phyloP scores from a whole-genome alignment of 2,888 invertebrate species.

The Gibbula magus region DNA sequence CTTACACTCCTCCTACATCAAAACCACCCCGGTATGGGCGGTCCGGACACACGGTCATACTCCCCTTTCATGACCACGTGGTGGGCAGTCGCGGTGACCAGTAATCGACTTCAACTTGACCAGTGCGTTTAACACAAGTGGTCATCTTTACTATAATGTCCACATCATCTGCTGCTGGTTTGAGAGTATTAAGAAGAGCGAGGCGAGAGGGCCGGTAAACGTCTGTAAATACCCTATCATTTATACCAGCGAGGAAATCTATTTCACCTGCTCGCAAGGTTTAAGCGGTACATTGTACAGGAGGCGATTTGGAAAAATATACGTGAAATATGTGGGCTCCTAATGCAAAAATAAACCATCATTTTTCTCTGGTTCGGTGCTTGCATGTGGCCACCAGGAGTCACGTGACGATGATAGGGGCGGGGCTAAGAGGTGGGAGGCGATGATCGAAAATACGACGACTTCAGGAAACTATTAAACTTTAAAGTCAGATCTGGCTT shows the following conservation, averaged over 20 bases:
- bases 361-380: neutral
- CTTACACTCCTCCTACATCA: neutral
- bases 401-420: constrained; percentile 5
- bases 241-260: constrained; percentile 34
- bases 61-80: constrained; percentile 3
- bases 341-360: constrained; percentile 34
- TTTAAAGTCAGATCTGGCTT: too few relatives aligned
- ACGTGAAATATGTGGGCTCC: constrained; percentile 33
- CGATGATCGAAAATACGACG: neutral
- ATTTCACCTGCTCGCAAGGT: constrained; percentile 31
- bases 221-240: constrained; percentile 36
- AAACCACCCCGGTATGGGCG: neutral
- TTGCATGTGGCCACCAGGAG: constrained; percentile 18
- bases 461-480: too few relatives aligned
- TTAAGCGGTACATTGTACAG: constrained; percentile 26
- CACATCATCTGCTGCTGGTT: neutral
- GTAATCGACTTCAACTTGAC: neutral
- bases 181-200: neutral
- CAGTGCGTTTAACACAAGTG: neutral
- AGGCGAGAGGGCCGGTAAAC: neutral
- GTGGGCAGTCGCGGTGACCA: neutral
- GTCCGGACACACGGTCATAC: neutral
- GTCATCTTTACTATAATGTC: neutral
- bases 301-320: constrained; percentile 33
- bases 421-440: neutral